Evolutionary conservation across 2,888 invertebrate species (phyloP).

Genomic region (Hemaris fuciformis): DNA sequence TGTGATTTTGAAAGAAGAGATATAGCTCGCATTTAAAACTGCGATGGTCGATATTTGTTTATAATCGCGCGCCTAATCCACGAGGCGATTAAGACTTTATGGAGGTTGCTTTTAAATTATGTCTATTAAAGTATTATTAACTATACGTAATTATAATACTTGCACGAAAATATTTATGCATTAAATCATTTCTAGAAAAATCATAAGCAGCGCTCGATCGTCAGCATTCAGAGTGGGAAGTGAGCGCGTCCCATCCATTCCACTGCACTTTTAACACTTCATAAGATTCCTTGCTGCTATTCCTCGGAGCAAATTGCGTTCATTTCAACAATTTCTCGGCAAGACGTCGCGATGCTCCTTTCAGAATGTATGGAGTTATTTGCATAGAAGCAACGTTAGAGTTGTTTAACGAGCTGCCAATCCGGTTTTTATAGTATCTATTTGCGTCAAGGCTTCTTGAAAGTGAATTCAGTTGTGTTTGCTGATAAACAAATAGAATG

Average conservation of each 20-base stretch:
- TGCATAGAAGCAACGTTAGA: neutral
- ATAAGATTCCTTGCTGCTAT: constrained; percentile 1
- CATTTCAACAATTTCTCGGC: constrained; percentile 7
- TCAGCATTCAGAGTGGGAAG: neutral
- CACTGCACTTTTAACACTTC: neutral
- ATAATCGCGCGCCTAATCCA: too few relatives aligned
- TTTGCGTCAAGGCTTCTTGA: neutral
- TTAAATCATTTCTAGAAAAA: neutral
- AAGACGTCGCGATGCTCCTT: neutral
- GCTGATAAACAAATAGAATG: neutral
- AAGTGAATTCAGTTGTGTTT: neutral
- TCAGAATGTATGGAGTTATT: neutral
- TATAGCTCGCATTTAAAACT: too few relatives aligned
- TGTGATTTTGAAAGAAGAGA: too few relatives aligned
- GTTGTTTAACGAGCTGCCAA: constrained; percentile 4
- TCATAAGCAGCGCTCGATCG: neutral
- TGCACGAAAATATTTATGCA: too few relatives aligned
- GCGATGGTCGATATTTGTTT: too few relatives aligned
- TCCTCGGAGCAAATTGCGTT: constrained; percentile 1
- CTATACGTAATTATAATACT: too few relatives aligned
- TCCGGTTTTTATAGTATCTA: neutral
- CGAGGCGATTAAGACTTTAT: too few relatives aligned
- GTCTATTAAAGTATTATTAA: too few relatives aligned
- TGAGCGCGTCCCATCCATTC: neutral
- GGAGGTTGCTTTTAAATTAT: too few relatives aligned